Evolutionary conservation across 1,140 invertebrate species (phyloP).

Genomic region (Zaprionus lachaisei): DNA sequence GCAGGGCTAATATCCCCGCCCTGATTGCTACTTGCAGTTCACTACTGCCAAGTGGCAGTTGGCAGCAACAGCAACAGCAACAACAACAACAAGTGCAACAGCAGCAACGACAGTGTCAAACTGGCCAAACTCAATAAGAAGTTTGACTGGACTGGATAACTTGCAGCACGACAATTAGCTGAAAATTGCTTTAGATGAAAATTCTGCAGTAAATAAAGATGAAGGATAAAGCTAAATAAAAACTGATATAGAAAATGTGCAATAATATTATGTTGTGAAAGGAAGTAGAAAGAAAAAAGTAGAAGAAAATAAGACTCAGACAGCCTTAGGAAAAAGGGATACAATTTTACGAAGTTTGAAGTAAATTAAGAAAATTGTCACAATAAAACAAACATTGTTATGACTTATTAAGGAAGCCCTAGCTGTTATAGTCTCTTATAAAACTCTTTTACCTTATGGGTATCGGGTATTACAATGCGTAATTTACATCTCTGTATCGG

Average conservation of each 20-base stretch:
- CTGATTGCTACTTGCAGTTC: background rate
- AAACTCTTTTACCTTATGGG: no score
- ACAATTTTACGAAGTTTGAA: no score
- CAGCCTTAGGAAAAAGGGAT: no score
- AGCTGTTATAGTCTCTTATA: no score
- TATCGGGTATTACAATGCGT: no score
- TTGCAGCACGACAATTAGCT: slow-evolving; percentile 28
- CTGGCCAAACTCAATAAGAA: slow-evolving; percentile 23
- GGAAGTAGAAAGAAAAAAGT: background rate
- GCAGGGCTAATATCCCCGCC: slow-evolving; percentile 57
- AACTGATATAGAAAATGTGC: background rate
- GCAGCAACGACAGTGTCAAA: background rate
- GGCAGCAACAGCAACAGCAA: background rate
- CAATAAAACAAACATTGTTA: no score
- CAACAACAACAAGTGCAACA: no score
- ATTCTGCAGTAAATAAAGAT: background rate
- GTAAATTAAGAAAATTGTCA: no score
- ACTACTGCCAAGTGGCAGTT: slow-evolving; percentile 3
- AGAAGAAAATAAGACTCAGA: background rate
- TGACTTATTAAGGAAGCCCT: no score
- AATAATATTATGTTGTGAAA: background rate
- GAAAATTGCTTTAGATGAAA: slow-evolving; percentile 7
- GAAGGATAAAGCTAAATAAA: background rate
- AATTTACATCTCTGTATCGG: no score
- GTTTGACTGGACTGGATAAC: slow-evolving; percentile 5